Percentiles rank a stretch among this genome's conserved stretches.
These are phyloP conservation scores for Copidosoma aretas DNA, from an alignment of 2,888 invertebrate genomes.

Conservation along the genomic window DNA sequence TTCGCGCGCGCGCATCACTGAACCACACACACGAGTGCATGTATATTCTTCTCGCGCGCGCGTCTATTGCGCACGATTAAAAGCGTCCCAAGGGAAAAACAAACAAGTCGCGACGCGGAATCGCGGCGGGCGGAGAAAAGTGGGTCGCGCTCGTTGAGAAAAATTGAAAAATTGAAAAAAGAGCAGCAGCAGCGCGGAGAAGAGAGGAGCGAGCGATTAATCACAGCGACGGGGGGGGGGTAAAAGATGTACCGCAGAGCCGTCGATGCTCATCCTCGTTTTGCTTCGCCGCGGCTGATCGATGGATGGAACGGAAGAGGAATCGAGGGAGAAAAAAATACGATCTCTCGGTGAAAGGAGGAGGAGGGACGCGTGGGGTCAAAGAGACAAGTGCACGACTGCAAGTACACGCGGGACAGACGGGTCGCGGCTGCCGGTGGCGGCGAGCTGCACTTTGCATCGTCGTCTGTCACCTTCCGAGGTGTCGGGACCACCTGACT, in stretches of 20 bases:
- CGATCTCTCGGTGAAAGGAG: conserved; percentile 3
- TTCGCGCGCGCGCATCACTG: no score
- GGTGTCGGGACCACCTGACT: no score
- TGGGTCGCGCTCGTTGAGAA: no score
- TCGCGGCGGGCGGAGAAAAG: no score
- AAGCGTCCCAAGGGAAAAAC: no score
- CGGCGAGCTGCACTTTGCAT: no score
- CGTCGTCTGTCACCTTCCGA: no score
- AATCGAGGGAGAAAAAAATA: no score
- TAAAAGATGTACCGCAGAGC: not conserved
- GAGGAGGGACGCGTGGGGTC: conserved; percentile 1
- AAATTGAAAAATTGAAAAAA: not conserved
- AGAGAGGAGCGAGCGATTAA: conserved; percentile 7
- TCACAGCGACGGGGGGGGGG: conserved; percentile 4
- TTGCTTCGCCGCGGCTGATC: not conserved
- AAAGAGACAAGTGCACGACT: conserved; percentile 5
- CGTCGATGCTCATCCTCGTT: not conserved
- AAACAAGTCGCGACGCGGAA: no score
- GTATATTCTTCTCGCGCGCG: no score
- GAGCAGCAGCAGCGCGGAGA: not conserved
- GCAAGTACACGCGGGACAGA: not conserved
- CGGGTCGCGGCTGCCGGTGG: not conserved
- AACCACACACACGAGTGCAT: no score
- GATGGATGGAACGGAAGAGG: not conserved
- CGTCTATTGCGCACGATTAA: no score